A percentile compares a stretch with the other conserved stretches of the same genome.
These are phyloP conservation scores for Streblospio benedicti DNA, from an alignment of 1,140 invertebrate genomes.

Conservation along the genomic window DNA sequence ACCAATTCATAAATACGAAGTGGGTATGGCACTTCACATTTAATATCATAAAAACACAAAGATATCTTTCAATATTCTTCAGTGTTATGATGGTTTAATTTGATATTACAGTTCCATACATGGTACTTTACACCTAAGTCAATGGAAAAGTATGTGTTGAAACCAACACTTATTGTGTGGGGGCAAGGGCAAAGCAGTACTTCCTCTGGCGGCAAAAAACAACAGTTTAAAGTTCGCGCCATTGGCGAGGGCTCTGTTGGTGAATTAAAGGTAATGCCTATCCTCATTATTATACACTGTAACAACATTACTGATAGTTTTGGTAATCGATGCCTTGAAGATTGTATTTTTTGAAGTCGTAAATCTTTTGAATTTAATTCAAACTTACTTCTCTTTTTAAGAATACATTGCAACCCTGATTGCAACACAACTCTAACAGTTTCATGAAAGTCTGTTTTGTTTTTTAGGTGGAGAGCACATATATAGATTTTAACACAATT, in stretches of 20 bases:
- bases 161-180: constrained; percentile 38
- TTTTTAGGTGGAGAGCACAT: constrained; percentile 32
- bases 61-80: too few species aligned
- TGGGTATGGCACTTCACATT: too few species aligned
- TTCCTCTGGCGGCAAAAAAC: constrained; percentile 37
- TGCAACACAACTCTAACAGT: too few species aligned
- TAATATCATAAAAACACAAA: too few species aligned
- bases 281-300: not conserved
- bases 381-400: too few species aligned
- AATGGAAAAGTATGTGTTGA: constrained; percentile 40
- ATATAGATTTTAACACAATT: constrained; percentile 43
- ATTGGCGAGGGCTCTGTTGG: constrained; percentile 40
- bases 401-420: too few species aligned
- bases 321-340: not conserved
- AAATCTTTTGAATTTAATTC: too few species aligned
- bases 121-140: constrained; percentile 40
- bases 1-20: too few species aligned
- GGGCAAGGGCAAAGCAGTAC: constrained; percentile 38
- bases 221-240: constrained; percentile 33
- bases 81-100: too few species aligned
- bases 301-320: not conserved
- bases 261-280: constrained; percentile 32
- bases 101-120: constrained; percentile 31
- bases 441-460: constrained; percentile 3
- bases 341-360: too few species aligned